phyloP scores from a whole-genome alignment of 1,140 invertebrate species.

The Ladona fulva region DNA sequence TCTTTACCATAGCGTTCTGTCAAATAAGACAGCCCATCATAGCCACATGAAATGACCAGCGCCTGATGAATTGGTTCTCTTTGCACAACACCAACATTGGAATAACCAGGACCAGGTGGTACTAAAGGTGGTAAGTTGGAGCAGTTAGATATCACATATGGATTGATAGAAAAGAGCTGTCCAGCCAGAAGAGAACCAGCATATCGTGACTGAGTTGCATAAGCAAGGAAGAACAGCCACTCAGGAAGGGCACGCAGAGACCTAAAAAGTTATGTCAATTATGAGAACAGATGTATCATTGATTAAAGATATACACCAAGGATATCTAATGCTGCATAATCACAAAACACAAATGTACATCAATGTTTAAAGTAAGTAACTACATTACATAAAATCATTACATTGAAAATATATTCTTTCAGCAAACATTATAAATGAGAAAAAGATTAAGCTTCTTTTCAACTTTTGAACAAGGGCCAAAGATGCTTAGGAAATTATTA shows the following conservation, averaged over 20 bases:
- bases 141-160: background rate
- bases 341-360: no score
- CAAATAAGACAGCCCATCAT: background rate
- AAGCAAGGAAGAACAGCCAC: conserved; percentile 70
- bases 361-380: no score
- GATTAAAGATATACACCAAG: no score
- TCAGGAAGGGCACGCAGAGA: conserved; percentile 56
- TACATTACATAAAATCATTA: no score
- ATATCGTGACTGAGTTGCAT: conserved; percentile 65
- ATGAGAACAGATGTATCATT: no score
- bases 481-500: no score
- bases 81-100: background rate
- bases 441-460: no score
- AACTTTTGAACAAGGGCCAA: no score
- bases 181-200: conserved; percentile 60
- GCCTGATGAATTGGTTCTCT: background rate
- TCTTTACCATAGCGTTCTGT: background rate
- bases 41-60: background rate
- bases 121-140: background rate
- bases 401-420: no score
- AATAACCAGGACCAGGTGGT: background rate
- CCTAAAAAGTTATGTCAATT: no score
- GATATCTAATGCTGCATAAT: no score
- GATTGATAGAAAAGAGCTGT: conserved; percentile 44
- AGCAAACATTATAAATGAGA: no score